Evolutionary conservation across 2,888 invertebrate species (phyloP), one percentile per base, ranked within the genome.

Genomic region (Dimorphilus gyrociliatus): DNA sequence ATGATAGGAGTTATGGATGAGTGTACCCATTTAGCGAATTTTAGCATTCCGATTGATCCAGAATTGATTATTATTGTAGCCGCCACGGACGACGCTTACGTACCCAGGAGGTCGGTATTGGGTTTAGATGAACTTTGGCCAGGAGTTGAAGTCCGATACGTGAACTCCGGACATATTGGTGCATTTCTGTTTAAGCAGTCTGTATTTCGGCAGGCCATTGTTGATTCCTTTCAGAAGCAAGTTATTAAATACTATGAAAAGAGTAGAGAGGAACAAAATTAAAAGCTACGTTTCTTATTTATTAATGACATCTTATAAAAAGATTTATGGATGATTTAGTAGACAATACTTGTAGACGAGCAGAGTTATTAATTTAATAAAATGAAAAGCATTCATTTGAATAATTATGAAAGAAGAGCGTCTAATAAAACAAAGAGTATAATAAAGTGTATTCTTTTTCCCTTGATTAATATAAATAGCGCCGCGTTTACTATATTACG

Each of bases 1-100:
- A 92, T 94, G 92, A 69, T 81, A 28, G 88, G 90, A 0, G 76
- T 94, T 44, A 94, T 97, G 94, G 94, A 97, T 55, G 90, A 94
- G 61, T 94, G 88, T 58, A 97, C 94, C 1, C 90, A 92, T 65
- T 67, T 97, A 23, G 81, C 76, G 42, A 88, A 92, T 64, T 97
- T 88, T 55, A 78, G 84, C 2, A 68, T 75, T 12, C 72, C 72
- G 0, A 75, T 75, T 29, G 92, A 94, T 53, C 81, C 90, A 0
- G 76, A 78, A 7, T 67, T 92, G 29, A 80, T 86, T 36, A 86
- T 85, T 25, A 80, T 84, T 13, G 78, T 94, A 2, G 78, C 80
- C 50, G 92, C 92, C 0, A 74, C 75, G 42, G 74, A 78, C 48
- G 88, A 88, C 60, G 66, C 63, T 3, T 69, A 92, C 63, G 79